Conservation (phyloP, 2,888 invertebrate genomes). For the Scaptomyza flava region DNA sequence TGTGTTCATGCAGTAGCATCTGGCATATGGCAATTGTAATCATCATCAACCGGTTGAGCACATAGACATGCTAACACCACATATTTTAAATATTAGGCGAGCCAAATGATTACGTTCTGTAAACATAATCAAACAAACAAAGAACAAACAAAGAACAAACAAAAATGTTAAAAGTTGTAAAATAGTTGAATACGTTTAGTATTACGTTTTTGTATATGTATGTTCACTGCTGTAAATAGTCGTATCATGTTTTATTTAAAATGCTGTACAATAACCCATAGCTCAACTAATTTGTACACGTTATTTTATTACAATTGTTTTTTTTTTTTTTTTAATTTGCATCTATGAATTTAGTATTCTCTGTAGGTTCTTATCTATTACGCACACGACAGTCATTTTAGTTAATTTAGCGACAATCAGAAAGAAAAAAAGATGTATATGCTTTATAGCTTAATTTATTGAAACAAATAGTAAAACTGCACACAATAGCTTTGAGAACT, state of each 20-base stretch:
- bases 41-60: slow-evolving; percentile 41
- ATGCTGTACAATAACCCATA: slow-evolving; percentile 53
- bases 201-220: slow-evolving; percentile 70
- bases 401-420: slow-evolving; percentile 60
- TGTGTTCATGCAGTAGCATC: slow-evolving; percentile 40
- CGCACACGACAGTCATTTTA: slow-evolving; percentile 77
- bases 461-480: slow-evolving; percentile 23
- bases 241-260: slow-evolving; percentile 55
- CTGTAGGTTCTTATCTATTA: slow-evolving; percentile 55
- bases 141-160: slow-evolving; percentile 28
- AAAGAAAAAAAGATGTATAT: slow-evolving; percentile 63
- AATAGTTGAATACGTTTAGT: slow-evolving; percentile 61
- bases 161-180: slow-evolving; percentile 66
- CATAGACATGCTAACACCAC: slow-evolving; percentile 13
- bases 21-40: slow-evolving; percentile 28
- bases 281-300: slow-evolving; percentile 63
- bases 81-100: slow-evolving; percentile 57
- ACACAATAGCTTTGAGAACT: slow-evolving; percentile 67
- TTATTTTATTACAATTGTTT: slow-evolving; percentile 28
- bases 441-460: slow-evolving; percentile 65
- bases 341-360: slow-evolving; percentile 36
- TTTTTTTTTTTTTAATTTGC: slow-evolving; percentile 19
- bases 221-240: slow-evolving; percentile 76
- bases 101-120: slow-evolving; percentile 68
- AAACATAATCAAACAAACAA: slow-evolving; percentile 27